Evolutionary conservation across 2,797 vertebrate species (phyloP).

Genomic region (Hypotaenidia okinawae): DNA sequence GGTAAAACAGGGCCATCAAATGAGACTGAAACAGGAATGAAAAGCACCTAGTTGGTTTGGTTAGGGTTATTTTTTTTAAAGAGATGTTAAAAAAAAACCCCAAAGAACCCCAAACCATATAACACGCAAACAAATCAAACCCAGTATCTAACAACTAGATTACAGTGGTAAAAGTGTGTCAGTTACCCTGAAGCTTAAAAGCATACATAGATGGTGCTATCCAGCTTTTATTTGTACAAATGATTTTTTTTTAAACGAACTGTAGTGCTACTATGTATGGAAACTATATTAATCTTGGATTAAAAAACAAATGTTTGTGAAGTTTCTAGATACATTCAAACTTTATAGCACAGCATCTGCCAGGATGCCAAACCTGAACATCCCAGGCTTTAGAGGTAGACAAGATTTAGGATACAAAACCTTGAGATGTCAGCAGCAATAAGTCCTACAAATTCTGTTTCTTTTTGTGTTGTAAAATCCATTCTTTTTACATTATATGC

Average conservation of each 20-base stretch:
- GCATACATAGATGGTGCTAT: background rate
- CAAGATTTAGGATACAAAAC: background rate
- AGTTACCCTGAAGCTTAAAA: background rate
- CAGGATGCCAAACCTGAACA: background rate
- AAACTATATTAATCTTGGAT: background rate
- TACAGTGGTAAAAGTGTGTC: conserved; percentile 38
- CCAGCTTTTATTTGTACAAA: background rate
- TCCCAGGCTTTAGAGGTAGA: background rate
- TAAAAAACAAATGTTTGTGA: background rate
- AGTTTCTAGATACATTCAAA: background rate
- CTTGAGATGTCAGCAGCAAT: background rate
- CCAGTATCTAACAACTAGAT: background rate
- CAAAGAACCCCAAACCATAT: background rate
- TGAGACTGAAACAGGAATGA: conserved; percentile 24
- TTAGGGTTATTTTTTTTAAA: background rate
- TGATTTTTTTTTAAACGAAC: background rate
- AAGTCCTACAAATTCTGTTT: background rate
- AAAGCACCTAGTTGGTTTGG: background rate
- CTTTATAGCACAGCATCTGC: background rate
- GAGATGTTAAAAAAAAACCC: background rate
- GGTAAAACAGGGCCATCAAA: background rate
- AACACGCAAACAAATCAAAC: background rate
- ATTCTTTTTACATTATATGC: background rate
- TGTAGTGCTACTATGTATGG: background rate
- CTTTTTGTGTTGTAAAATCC: background rate